Percentiles rank a stretch among this genome's conserved stretches.
Conservation (phyloP, 2,113 vertebrate genomes). For the Chionodraco myersi region DNA sequence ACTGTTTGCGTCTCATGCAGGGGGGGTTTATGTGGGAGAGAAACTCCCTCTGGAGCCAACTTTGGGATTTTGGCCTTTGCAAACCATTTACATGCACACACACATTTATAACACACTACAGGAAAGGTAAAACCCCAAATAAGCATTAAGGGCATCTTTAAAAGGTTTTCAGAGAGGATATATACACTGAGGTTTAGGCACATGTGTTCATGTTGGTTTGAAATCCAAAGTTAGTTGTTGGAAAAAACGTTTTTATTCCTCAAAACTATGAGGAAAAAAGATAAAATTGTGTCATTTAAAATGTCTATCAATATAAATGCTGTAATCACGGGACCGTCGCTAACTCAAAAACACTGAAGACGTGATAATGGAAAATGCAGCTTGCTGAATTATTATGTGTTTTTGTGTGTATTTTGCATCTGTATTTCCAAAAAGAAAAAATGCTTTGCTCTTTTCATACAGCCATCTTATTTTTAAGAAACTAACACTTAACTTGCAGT, state of each 20-base stretch:
- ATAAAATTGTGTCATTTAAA: slow-evolving; percentile 21
- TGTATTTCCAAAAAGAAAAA: not conserved
- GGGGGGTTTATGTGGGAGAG: no score
- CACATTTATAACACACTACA: no score
- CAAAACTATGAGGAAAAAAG: not conserved
- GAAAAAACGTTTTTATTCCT: not conserved
- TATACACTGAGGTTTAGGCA: not conserved
- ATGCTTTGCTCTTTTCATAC: slow-evolving; percentile 9
- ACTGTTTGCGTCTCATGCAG: no score
- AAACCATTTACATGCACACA: no score
- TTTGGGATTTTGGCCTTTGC: no score
- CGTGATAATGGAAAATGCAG: slow-evolving; percentile 11
- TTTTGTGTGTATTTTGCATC: not conserved
- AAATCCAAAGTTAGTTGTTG: slow-evolving; percentile 18
- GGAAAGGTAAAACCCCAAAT: no score
- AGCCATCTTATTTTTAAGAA: slow-evolving; percentile 5
- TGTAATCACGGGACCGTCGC: slow-evolving; percentile 20
- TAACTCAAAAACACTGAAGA: slow-evolving; percentile 8
- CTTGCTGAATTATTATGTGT: slow-evolving; percentile 18
- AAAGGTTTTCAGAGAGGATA: not conserved
- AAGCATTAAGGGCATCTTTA: no score
- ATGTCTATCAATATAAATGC: slow-evolving; percentile 38
- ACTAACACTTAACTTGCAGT: slow-evolving; percentile 5
- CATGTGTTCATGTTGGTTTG: not conserved
- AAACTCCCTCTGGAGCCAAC: no score